Evolutionary conservation across 2,888 invertebrate genomes (phyloP).

Genomic region (Callinectes sapidus): DNA sequence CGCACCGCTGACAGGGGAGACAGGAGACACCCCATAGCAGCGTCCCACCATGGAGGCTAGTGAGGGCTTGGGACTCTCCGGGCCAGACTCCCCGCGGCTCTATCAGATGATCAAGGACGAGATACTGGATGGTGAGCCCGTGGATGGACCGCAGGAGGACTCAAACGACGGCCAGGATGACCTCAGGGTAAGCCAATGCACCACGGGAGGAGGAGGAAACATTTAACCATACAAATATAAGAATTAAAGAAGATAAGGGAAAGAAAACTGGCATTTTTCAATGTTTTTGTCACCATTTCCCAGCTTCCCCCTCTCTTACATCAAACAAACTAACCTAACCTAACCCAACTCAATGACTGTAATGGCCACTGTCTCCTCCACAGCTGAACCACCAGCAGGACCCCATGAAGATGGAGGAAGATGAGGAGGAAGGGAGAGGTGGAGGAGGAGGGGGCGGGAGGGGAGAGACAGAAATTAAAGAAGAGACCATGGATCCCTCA

Average conservation of each 20-base stretch:
- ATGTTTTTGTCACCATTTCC: too few relatives aligned
- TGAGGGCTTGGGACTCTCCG: neutral
- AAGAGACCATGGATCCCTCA: neutral
- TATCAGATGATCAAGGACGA: constrained; percentile 54
- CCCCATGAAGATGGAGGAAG: neutral
- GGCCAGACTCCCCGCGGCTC: constrained; percentile 34
- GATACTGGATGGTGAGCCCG: constrained; percentile 46
- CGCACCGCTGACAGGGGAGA: neutral
- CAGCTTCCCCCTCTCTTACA: too few relatives aligned
- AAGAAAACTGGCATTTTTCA: too few relatives aligned
- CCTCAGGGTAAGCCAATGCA: neutral
- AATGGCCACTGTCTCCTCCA: neutral
- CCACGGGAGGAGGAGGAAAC: too few relatives aligned
- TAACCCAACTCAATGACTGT: too few relatives aligned
- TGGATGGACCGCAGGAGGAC: neutral
- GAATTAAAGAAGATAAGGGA: too few relatives aligned
- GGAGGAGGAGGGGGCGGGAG: neutral
- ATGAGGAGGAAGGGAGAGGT: neutral
- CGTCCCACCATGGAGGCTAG: constrained; percentile 8
- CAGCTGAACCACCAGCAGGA: neutral
- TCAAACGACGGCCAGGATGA: neutral
- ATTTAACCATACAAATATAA: too few relatives aligned
- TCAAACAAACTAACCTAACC: too few relatives aligned
- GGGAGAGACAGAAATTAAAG: constrained; percentile 1
- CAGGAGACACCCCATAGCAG: neutral